Evolutionary conservation across 2,113 vertebrate species (phyloP), one percentile per base, ranked within the genome.

Genomic region (Alligator mississippiensis): DNA sequence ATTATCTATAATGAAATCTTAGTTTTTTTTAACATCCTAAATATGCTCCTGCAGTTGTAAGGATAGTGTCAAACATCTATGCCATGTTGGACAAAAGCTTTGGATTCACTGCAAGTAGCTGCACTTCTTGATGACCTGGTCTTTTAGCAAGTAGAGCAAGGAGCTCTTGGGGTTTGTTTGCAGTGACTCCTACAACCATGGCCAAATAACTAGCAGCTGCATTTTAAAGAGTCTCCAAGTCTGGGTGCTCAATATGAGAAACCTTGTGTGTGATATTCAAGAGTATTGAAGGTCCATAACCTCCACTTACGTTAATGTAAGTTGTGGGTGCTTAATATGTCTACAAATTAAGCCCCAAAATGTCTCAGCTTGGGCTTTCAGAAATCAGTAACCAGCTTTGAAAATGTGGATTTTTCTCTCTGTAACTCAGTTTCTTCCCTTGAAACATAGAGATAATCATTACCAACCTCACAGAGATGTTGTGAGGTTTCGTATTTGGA

Each of bases 401-500:
- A 88, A 72, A 55, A 4, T 1, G 2, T 17, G 58, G 28, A 47
- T 72, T 2, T 2, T 38, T 34, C 5, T 11, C 11, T 38, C 68
- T 70, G 5, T 38, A 79, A 60, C 21, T 27, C n/a, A 25, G n/a
- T 83, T 86, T 76, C 57, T 18, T 10, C n/a, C 18, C 24, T 11
- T 47, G 5, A 2, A n/a, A 19, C 0, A 1, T 30, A 22, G 61
- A 6, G 2, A 60, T 86, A 76, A 34, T 64, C 12, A 3, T 76
- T 60, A 9, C 34, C 22, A 24, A 17, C 62, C 47, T 84, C 18
- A 17, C 8, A 25, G 58, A 74, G 59, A 14, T 25, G 25, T 57
- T 59, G 10, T 0, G 12, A 85, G 79, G 34, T 1, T 88, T 27
- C 3, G 7, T 27, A 63, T 82, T 4, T 0, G 59, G 5, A 21